phyloP scores from a whole-genome alignment of 2,888 invertebrate species.

The Diarsia mendica region DNA sequence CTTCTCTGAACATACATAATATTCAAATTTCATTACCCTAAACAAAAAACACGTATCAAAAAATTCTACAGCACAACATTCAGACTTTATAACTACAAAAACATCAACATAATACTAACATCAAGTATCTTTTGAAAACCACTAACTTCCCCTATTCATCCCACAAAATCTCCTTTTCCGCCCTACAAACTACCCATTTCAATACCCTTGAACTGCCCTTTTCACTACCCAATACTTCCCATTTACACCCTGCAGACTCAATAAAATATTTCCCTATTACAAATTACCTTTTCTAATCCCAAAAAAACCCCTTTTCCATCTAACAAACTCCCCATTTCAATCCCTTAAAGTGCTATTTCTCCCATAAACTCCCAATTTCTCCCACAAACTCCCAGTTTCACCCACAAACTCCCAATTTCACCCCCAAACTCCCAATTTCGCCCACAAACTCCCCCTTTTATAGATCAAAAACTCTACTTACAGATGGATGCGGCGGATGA shows the following conservation, averaged over 20 bases:
- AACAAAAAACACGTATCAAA: background rate
- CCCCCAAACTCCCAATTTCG: background rate
- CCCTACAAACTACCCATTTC: background rate
- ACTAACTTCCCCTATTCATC: background rate
- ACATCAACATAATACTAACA: background rate
- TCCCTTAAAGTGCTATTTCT: background rate
- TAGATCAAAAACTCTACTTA: slow-evolving; percentile 84
- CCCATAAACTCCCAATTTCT: background rate
- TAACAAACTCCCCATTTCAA: background rate
- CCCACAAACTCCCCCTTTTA: background rate
- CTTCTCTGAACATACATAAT: background rate
- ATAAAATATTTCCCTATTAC: background rate
- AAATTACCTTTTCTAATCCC: background rate
- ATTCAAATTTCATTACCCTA: background rate
- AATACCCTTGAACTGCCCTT: background rate
- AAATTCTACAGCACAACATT: slow-evolving; percentile 1
- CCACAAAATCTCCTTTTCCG: background rate
- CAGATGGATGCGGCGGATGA: slow-evolving; percentile 93
- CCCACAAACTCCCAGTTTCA: background rate
- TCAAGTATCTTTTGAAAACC: background rate
- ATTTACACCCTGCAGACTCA: background rate
- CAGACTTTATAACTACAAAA: background rate
- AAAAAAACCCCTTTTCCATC: too few species aligned
- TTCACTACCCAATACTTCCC: too few species aligned
- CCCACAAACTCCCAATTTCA: background rate